These are phyloP conservation scores for Keiferia lycopersicella DNA, from an alignment of 2,888 invertebrate species.

Conservation along the genomic window DNA sequence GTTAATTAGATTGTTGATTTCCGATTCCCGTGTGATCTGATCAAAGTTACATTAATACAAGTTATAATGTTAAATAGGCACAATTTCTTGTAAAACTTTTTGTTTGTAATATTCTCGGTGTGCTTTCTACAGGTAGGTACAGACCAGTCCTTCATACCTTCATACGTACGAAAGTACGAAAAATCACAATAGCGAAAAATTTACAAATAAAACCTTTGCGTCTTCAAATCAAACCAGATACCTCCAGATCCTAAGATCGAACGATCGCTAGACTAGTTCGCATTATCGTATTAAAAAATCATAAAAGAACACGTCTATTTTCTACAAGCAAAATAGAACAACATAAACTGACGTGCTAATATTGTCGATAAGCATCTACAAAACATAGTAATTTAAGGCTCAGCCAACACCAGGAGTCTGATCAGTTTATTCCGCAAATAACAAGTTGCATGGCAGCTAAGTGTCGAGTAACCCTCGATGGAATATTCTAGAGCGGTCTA, in stretches of 20 bases:
- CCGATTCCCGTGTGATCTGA: slow-evolving; percentile 2
- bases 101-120: too few species aligned
- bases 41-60: background rate
- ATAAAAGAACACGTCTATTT: background rate
- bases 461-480: slow-evolving; percentile 11
- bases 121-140: too few species aligned
- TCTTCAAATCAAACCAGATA: too few species aligned
- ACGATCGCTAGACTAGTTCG: too few species aligned
- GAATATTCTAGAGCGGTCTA: background rate
- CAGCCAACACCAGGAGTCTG: slow-evolving; percentile 15
- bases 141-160: too few species aligned
- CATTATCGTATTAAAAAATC: background rate
- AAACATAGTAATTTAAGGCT: slow-evolving; percentile 14
- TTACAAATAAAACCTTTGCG: too few species aligned
- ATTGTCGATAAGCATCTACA: background rate
- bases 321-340: background rate
- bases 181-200: too few species aligned
- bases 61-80: background rate
- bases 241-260: too few species aligned
- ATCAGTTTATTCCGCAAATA: slow-evolving; percentile 18
- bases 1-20: slow-evolving; percentile 20
- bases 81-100: background rate
- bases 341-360: slow-evolving; percentile 9
- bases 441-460: slow-evolving; percentile 14
- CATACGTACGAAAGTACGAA: too few species aligned